These are phyloP conservation scores for Orthosia gracilis DNA, from an alignment of 2,888 invertebrate genomes.

Conservation along the genomic window DNA sequence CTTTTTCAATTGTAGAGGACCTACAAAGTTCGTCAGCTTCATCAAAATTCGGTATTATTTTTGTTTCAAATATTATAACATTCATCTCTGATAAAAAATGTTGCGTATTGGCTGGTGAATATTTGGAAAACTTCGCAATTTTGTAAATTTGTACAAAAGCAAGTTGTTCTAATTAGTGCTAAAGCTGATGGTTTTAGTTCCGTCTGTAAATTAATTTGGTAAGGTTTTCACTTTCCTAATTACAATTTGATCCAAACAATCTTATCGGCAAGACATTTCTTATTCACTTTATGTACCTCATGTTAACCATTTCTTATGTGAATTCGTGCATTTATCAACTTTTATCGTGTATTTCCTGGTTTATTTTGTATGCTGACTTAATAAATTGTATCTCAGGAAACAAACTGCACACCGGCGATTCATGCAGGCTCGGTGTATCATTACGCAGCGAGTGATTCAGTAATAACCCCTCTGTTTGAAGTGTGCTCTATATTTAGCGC, in stretches of 20 bases:
- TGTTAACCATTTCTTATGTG: background rate
- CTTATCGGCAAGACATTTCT: constrained; percentile 1
- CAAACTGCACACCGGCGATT: constrained; percentile 54
- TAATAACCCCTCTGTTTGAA: constrained; percentile 76
- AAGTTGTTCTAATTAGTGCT: constrained; percentile 18
- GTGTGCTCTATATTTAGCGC: constrained; percentile 85
- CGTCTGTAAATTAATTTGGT: constrained; percentile 45
- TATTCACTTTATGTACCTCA: constrained; percentile 18
- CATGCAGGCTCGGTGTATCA: constrained; percentile 65
- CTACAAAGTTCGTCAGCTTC: background rate
- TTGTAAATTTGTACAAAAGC: background rate
- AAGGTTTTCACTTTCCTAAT: constrained; percentile 56
- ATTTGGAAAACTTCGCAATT: background rate
- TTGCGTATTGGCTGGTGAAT: background rate
- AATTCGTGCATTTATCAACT: constrained; percentile 2
- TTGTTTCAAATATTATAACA: too few species aligned
- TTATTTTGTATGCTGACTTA: constrained; percentile 37
- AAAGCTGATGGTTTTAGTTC: constrained; percentile 19
- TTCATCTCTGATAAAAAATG: background rate
- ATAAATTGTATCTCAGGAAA: constrained; percentile 58
- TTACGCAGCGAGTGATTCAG: constrained; percentile 73
- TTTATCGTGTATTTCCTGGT: constrained; percentile 22
- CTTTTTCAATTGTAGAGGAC: background rate
- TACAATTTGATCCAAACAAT: constrained; percentile 30
- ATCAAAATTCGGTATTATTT: background rate